phyloP scores from a whole-genome alignment of 2,888 invertebrate genomes.

The Machimus rusticus region DNA sequence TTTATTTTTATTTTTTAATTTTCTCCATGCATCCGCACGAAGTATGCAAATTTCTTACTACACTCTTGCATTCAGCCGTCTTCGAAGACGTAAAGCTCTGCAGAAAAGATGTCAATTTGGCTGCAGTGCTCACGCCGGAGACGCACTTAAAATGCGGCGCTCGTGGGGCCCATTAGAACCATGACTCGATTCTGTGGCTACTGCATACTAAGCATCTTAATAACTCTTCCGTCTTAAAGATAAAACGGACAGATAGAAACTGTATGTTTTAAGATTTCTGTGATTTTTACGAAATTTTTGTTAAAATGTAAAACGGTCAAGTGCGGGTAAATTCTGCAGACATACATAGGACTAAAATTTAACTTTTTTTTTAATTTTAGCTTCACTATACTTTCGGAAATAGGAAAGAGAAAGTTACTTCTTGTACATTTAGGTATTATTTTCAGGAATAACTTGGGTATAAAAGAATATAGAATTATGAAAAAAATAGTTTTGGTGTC shows the following conservation, averaged over 20 bases:
- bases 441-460: too few species aligned
- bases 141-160: not conserved
- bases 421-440: too few species aligned
- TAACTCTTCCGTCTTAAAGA: not conserved
- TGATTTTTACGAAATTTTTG: not conserved
- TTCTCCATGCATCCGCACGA: not conserved
- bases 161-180: constrained; percentile 1
- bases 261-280: not conserved
- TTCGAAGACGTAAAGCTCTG: not conserved
- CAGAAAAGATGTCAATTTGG: not conserved
- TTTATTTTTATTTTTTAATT: not conserved
- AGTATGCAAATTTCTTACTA: not conserved
- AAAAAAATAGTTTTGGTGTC: too few species aligned
- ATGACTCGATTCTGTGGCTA: not conserved
- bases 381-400: too few species aligned
- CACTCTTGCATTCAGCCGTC: not conserved
- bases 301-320: not conserved
- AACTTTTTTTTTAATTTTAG: too few species aligned
- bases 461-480: too few species aligned
- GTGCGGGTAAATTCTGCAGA: too few species aligned
- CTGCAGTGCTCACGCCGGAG: not conserved
- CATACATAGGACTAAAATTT: too few species aligned
- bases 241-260: not conserved
- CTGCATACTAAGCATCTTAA: not conserved
- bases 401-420: too few species aligned